phyloP scores from a whole-genome alignment of 2,888 invertebrate species.

The Tinea pellionella region DNA sequence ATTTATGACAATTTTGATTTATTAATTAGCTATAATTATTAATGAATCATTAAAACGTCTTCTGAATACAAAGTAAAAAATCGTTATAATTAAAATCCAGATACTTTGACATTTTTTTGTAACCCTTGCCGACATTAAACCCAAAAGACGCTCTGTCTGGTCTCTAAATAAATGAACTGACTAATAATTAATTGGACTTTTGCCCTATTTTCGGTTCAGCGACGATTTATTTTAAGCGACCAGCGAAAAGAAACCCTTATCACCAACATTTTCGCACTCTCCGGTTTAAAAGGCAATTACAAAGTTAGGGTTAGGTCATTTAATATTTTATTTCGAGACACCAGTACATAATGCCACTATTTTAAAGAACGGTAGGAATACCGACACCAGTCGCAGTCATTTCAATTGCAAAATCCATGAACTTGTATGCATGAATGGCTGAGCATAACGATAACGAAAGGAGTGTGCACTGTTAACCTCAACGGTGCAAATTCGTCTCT shows the following conservation, averaged over 20 bases:
- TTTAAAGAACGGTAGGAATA: too few relatives aligned
- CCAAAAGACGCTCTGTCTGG: conserved; percentile 38
- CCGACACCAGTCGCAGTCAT: too few relatives aligned
- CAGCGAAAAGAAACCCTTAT: conserved; percentile 66
- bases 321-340: conserved; percentile 19
- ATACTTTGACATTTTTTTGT: not conserved
- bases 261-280: conserved; percentile 53
- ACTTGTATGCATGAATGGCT: too few relatives aligned
- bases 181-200: conserved; percentile 69
- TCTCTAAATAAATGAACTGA: conserved; percentile 66
- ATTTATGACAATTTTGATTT: too few relatives aligned
- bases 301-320: conserved; percentile 17
- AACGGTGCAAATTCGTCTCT: too few relatives aligned
- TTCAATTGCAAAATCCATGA: too few relatives aligned
- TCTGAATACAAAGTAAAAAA: not conserved
- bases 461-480: too few relatives aligned
- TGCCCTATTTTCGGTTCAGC: conserved; percentile 68
- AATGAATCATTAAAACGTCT: not conserved
- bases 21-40: too few relatives aligned
- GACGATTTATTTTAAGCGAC: conserved; percentile 66
- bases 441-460: too few relatives aligned
- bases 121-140: conserved; percentile 12
- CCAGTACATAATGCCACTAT: not conserved
- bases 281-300: conserved; percentile 50
- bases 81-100: not conserved